Evolutionary conservation across 2,888 invertebrate genomes (phyloP).

Genomic region (Conomelus anceps): DNA sequence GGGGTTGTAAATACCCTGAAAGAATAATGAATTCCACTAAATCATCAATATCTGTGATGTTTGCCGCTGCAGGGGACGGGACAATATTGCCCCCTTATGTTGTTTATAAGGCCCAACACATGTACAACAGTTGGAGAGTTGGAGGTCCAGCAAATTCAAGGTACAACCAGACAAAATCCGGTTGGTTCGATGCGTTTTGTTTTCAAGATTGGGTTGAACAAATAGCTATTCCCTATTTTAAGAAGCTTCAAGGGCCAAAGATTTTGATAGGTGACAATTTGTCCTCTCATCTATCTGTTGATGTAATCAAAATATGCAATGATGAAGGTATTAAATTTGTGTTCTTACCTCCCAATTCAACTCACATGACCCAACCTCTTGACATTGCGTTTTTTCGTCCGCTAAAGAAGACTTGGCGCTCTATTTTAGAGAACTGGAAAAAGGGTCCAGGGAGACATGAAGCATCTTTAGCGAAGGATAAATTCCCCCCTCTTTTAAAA

Average conservation of each 20-base stretch:
- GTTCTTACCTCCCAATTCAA: slow-evolving; percentile 29
- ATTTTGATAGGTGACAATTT: slow-evolving; percentile 24
- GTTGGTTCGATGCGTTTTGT: slow-evolving; percentile 36
- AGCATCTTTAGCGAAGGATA: slow-evolving; percentile 7
- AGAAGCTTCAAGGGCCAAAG: slow-evolving; percentile 5
- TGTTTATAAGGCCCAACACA: background rate
- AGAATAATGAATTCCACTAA: background rate
- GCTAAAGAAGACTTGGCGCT: slow-evolving; percentile 19
- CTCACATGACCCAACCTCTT: slow-evolving; percentile 30
- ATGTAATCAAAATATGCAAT: slow-evolving; percentile 24
- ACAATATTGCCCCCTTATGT: background rate
- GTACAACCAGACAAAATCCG: slow-evolving; percentile 34
- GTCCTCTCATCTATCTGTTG: slow-evolving; percentile 26
- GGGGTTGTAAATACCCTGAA: background rate
- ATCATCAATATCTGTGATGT: background rate
- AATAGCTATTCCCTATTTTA: slow-evolving; percentile 20
- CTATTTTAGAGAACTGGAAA: background rate
- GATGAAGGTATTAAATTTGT: slow-evolving; percentile 27
- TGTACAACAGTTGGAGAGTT: slow-evolving; percentile 24
- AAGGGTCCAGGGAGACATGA: slow-evolving; percentile 20
- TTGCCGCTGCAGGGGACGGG: background rate
- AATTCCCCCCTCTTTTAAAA: slow-evolving; percentile 20
- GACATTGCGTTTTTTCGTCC: slow-evolving; percentile 31
- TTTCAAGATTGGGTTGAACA: slow-evolving; percentile 26
- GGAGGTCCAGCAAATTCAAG: slow-evolving; percentile 24